Conservation (phyloP, 2,888 invertebrate genomes). For the Halictus ligatus region DNA sequence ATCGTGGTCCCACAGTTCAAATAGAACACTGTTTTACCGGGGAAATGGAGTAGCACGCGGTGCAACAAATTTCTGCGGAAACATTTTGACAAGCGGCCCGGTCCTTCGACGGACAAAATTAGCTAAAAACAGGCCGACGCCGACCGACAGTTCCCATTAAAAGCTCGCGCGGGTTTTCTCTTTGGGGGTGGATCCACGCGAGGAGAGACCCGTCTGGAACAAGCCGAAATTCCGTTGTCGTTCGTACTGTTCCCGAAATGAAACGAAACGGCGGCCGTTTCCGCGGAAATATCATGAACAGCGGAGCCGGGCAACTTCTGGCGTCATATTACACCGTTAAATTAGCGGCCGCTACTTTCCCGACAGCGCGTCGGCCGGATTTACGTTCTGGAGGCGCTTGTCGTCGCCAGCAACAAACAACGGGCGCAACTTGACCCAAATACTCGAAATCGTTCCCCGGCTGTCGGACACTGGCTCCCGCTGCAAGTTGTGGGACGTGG, state of each 20-base stretch:
- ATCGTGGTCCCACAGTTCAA: too few relatives aligned
- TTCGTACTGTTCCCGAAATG: background rate
- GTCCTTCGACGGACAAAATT: background rate
- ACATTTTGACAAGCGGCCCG: background rate
- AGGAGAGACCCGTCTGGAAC: background rate
- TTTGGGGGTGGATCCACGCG: background rate
- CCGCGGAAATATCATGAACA: conserved; percentile 53
- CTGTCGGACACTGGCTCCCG: conserved; percentile 58
- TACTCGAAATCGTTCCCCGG: conserved; percentile 72
- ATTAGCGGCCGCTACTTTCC: conserved; percentile 65
- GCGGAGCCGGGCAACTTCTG: conserved; percentile 28
- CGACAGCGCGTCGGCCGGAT: conserved; percentile 55
- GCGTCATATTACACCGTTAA: conserved; percentile 60
- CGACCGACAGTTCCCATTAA: conserved; percentile 26
- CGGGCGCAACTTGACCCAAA: conserved; percentile 72
- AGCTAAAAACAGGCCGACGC: background rate
- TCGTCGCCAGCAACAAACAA: conserved; percentile 58
- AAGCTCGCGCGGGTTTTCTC: background rate
- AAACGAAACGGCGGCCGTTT: conserved; percentile 14
- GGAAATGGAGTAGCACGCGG: too few relatives aligned
- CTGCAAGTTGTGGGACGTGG: conserved; percentile 55
- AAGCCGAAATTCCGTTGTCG: conserved; percentile 23
- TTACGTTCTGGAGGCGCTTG: conserved; percentile 58
- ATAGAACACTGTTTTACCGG: too few relatives aligned
- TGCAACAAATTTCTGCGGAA: background rate